These are phyloP conservation scores for Cephalotes varians DNA, from an alignment of 2,888 invertebrate genomes.

Conservation along the genomic window DNA sequence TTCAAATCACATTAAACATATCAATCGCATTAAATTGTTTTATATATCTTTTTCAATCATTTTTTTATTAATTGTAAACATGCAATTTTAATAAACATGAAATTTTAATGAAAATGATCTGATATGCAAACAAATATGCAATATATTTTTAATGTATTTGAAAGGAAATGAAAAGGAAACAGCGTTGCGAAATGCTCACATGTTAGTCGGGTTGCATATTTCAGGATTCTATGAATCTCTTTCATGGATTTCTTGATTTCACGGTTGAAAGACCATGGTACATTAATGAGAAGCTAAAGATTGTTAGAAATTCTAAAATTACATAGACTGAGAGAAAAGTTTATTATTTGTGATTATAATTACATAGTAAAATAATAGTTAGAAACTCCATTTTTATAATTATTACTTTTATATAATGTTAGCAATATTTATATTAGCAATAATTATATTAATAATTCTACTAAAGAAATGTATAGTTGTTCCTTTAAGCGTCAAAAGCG, in stretches of 20 bases:
- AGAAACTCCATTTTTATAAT: no score
- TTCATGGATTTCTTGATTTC: background rate
- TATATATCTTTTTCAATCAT: background rate
- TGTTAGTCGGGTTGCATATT: slow-evolving; percentile 77
- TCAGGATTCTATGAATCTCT: slow-evolving; percentile 62
- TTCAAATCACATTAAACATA: no score
- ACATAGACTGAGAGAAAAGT: no score
- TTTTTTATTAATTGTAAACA: background rate
- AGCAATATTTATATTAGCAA: no score
- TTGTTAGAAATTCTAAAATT: background rate
- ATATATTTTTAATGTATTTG: background rate
- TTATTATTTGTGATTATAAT: no score
- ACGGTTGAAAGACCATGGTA: background rate
- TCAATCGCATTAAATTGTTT: background rate
- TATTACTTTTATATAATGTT: no score
- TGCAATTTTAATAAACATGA: no score
- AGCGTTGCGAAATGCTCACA: slow-evolving; percentile 62
- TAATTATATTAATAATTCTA: no score
- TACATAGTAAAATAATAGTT: no score
- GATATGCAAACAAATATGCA: background rate
- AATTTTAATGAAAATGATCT: background rate
- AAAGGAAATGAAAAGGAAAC: background rate
- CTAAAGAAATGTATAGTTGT: no score
- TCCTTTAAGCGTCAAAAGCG: no score
- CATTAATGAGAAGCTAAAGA: background rate